These are phyloP conservation scores for Drosophila yooni DNA, from an alignment of 2,888 invertebrate genomes.

Conservation along the genomic window DNA sequence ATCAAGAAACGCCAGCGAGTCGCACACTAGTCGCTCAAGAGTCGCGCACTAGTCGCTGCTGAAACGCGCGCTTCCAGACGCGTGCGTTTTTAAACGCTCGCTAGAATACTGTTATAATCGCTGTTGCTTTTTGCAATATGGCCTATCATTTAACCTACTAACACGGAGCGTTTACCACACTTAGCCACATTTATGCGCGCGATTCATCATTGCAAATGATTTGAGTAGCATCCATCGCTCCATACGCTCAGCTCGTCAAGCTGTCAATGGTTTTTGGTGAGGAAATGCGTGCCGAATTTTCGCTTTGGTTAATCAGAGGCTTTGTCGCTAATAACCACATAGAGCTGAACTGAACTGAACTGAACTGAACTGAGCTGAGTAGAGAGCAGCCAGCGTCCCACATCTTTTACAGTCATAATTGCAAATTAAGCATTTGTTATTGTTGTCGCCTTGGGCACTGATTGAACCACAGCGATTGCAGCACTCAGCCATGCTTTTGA, in stretches of 20 bases:
- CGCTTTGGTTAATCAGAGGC: slow-evolving; percentile 24
- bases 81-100: slow-evolving; percentile 42
- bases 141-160: slow-evolving; percentile 70
- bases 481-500: slow-evolving; percentile 27
- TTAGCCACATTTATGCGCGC: slow-evolving; percentile 19
- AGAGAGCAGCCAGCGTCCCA: slow-evolving; percentile 53
- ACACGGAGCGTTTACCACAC: slow-evolving; percentile 51
- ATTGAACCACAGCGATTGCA: slow-evolving; percentile 68
- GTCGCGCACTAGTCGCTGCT: background rate
- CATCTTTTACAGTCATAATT: slow-evolving; percentile 65
- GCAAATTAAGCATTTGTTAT: slow-evolving; percentile 64
- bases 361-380: slow-evolving; percentile 13
- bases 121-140: slow-evolving; percentile 36
- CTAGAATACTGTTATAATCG: slow-evolving; percentile 36
- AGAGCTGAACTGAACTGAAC: background rate
- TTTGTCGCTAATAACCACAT: slow-evolving; percentile 9
- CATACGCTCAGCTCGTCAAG: slow-evolving; percentile 34
- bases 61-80: slow-evolving; percentile 1
- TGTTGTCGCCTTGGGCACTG: slow-evolving; percentile 61
- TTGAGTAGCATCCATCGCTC: slow-evolving; percentile 43
- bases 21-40: fast-evolving
- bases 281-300: slow-evolving; percentile 69
- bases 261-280: slow-evolving; percentile 37
- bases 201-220: slow-evolving; percentile 44
- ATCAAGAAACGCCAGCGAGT: background rate